These are phyloP conservation scores for Drosophila formosana DNA, from an alignment of 2,888 invertebrate genomes.

Conservation along the genomic window DNA sequence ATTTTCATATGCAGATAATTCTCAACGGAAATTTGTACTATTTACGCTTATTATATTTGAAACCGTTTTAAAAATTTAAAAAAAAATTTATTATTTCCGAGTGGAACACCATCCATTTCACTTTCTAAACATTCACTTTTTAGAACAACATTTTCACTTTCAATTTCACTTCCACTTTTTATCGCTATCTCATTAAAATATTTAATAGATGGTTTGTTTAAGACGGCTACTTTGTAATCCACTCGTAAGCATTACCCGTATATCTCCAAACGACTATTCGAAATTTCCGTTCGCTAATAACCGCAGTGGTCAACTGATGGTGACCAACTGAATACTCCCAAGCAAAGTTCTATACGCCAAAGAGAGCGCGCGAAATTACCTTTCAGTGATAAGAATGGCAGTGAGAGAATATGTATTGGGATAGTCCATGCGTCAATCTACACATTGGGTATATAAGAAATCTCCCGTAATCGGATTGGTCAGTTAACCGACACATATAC, in stretches of 20 bases:
- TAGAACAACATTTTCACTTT: background rate
- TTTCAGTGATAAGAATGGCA: constrained; percentile 34
- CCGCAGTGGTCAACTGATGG: constrained; percentile 17
- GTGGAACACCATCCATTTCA: background rate
- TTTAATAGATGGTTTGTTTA: background rate
- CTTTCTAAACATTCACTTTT: background rate
- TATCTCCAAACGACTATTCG: background rate
- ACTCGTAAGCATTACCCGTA: background rate
- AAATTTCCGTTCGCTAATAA: constrained; percentile 2
- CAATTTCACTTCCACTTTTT: background rate
- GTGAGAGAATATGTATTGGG: constrained; percentile 5
- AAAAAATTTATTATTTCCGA: background rate
- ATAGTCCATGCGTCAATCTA: constrained; percentile 8
- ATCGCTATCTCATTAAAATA: no score
- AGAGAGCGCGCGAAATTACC: background rate
- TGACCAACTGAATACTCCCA: constrained; percentile 22
- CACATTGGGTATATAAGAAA: background rate
- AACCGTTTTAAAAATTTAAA: no score
- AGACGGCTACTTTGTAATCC: background rate
- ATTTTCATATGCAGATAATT: background rate
- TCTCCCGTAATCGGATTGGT: background rate
- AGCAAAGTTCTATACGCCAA: background rate
- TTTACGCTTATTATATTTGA: background rate
- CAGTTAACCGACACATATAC: background rate
- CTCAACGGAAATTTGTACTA: background rate